Percentiles rank a stretch among this genome's conserved stretches.
phyloP scores from a whole-genome alignment of 2,797 vertebrate species.

The Arnoldichthys spilopterus region DNA sequence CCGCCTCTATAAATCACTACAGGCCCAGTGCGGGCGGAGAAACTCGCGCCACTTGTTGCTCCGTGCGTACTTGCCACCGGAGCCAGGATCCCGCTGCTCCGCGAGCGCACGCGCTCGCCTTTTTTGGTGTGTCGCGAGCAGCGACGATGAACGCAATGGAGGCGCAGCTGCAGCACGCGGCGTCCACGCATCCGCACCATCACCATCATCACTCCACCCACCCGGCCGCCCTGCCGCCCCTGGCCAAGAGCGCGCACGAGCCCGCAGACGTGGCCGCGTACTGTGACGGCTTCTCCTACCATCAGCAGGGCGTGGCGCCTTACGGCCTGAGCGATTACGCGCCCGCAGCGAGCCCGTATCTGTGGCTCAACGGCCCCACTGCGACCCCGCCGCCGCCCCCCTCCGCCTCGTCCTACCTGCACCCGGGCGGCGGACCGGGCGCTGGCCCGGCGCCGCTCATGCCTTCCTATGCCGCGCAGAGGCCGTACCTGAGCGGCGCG shows the following conservation, averaged over 20 bases:
- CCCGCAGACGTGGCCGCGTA: constrained; percentile 90
- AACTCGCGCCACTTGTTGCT: constrained; percentile 15
- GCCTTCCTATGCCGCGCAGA: constrained; percentile 81
- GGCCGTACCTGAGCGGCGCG: constrained; percentile 77
- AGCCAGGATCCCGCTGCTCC: background rate
- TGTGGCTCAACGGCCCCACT: constrained; percentile 86
- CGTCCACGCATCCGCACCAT: background rate
- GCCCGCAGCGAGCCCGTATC: constrained; percentile 84
- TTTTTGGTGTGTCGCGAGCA: constrained; percentile 46
- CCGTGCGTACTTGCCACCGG: background rate
- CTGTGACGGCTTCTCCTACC: constrained; percentile 90
- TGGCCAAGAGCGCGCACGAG: constrained; percentile 81
- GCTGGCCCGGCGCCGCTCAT: constrained; percentile 80
- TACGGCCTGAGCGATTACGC: constrained; percentile 89
- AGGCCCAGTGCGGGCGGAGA: background rate
- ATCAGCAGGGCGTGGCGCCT: constrained; percentile 69
- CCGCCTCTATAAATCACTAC: constrained; percentile 18
- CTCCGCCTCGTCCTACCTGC: constrained; percentile 85
- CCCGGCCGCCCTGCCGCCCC: constrained; percentile 74
- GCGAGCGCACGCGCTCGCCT: background rate
- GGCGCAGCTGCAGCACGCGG: constrained; percentile 73
- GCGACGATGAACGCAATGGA: constrained; percentile 85
- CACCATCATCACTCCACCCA: constrained; percentile 60
- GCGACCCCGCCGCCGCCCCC: constrained; percentile 68
- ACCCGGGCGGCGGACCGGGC: constrained; percentile 74